Evolutionary conservation across 2,113 vertebrate species (phyloP), one percentile per base, ranked within the genome.

Genomic region (Marmota monax): DNA sequence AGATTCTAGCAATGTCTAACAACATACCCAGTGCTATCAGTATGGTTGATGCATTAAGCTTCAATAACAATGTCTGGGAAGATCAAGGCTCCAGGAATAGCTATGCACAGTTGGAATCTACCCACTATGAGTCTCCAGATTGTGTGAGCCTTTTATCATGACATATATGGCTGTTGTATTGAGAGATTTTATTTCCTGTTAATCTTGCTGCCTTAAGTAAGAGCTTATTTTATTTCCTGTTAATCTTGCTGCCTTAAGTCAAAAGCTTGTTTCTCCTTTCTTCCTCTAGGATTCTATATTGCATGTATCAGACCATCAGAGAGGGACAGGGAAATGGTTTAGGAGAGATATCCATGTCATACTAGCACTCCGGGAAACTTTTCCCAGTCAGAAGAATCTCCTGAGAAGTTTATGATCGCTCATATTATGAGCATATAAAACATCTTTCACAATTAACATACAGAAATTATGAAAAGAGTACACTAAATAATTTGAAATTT

Each of bases 81-180:
- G 17, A 4, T 67, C 18, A 56, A 2, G 1, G 0, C 10, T n/a
- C 20, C 37, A 32, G 13, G 4, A 18, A 1, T 2, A 67, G 53
- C 0, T 27, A 45, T 14, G 34, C 67, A 4, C 5, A 34, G 17
- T 61, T 74, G 29, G 39, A 9, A 74, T 20, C 16, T 73, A 51
- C 37, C 6, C 6, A 53, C 8, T 73, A 0, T 67, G 65, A 18
- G 11, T 37, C 5, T 78, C 1, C 14, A 87, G 17, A 34, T 53
- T 39, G 10, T 4, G 4, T 58, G 58, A 76, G 39, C 3, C 34
- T 89, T 63, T 90, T 95, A 34, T 53, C 37, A 23, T 76, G 25
- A n/a, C 27, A 85, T 17, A 16, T 48, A 29, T 45, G 29, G n/a
- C 4, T 53, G 3, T 22, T 67, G 2, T 37, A 25, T 7, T 78